phyloP scores from a whole-genome alignment of 1,140 invertebrate species.

The Dendrolimus kikuchii region DNA sequence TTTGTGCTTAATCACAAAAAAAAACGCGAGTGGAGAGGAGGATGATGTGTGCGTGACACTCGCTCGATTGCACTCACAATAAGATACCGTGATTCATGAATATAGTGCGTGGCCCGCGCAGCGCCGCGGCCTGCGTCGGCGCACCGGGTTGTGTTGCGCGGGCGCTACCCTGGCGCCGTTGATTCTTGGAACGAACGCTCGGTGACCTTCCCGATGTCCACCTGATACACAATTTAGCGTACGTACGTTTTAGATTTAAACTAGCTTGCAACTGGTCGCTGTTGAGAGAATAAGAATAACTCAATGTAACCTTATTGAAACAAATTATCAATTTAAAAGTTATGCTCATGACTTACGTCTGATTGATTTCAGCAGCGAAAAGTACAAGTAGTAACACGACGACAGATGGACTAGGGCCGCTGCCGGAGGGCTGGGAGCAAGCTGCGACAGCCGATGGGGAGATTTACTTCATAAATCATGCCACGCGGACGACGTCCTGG shows the following conservation, averaged over 20 bases:
- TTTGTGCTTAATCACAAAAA: too few relatives aligned
- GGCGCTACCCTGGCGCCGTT: conserved; percentile 31
- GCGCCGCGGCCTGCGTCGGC: conserved; percentile 8
- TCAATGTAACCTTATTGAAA: conserved; percentile 9
- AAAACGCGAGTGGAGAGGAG: too few relatives aligned
- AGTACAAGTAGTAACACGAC: conserved; percentile 66
- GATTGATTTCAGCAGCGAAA: conserved; percentile 70
- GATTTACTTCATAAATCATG: conserved; percentile 98
- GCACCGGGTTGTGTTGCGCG: conserved; percentile 16
- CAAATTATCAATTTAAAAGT: conserved; percentile 19
- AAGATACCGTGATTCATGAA: background rate
- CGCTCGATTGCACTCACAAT: background rate
- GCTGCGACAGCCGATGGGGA: conserved; percentile 94
- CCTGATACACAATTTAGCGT: conserved; percentile 36
- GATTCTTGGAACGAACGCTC: conserved; percentile 42
- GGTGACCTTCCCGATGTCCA: conserved; percentile 40
- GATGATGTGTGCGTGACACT: too few relatives aligned
- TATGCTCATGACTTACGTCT: conserved; percentile 26
- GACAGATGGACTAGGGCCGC: conserved; percentile 78
- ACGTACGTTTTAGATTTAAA: conserved; percentile 25
- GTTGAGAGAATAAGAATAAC: conserved; percentile 51
- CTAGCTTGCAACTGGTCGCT: conserved; percentile 62
- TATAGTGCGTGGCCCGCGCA: conserved; percentile 3
- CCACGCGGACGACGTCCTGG: conserved; percentile 95
- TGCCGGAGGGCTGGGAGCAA: conserved; percentile 98